Percentiles rank a stretch among this genome's conserved stretches.
These are phyloP conservation scores for Nowickia ferox DNA, from an alignment of 2,888 invertebrate species.

Conservation along the genomic window DNA sequence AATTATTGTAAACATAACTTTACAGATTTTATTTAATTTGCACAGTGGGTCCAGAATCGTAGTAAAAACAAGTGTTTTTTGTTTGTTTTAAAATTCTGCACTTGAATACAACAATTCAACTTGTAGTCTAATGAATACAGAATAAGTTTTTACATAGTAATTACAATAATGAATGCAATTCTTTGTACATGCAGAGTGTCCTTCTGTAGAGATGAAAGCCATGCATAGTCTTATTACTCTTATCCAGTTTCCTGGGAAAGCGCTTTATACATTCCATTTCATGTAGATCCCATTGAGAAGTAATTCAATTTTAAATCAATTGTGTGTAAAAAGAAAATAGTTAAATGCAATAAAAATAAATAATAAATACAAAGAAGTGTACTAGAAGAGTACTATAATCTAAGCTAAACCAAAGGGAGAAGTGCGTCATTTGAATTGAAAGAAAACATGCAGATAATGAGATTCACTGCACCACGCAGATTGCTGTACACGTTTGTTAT, in stretches of 20 bases:
- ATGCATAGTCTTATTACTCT: constrained; percentile 31
- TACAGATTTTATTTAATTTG: too few species aligned
- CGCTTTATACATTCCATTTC: constrained; percentile 27
- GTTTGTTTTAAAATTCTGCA: too few species aligned
- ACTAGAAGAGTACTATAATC: not conserved
- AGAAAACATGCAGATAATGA: constrained; percentile 17
- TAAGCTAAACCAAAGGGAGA: constrained; percentile 29
- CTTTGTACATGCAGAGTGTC: not conserved
- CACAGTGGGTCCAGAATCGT: too few species aligned
- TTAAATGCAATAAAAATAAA: constrained; percentile 50
- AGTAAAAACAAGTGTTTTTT: too few species aligned
- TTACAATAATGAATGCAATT: too few species aligned
- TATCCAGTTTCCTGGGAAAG: constrained; percentile 34
- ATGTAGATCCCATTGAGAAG: constrained; percentile 58
- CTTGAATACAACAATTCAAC: too few species aligned
- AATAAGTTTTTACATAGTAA: too few species aligned
- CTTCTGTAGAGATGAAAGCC: not conserved
- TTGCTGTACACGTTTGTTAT: not conserved
- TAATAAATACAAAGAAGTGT: constrained; percentile 6
- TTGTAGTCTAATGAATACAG: too few species aligned
- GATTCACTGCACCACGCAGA: not conserved
- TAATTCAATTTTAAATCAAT: constrained; percentile 73
- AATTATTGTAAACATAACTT: too few species aligned
- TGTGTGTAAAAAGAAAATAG: constrained; percentile 70
- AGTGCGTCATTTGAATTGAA: constrained; percentile 39